A percentile compares a stretch with the other conserved stretches of the same genome.
These are phyloP conservation scores for Macaca nemestrina DNA, from an alignment of 2,113 vertebrate species.

Conservation along the genomic window DNA sequence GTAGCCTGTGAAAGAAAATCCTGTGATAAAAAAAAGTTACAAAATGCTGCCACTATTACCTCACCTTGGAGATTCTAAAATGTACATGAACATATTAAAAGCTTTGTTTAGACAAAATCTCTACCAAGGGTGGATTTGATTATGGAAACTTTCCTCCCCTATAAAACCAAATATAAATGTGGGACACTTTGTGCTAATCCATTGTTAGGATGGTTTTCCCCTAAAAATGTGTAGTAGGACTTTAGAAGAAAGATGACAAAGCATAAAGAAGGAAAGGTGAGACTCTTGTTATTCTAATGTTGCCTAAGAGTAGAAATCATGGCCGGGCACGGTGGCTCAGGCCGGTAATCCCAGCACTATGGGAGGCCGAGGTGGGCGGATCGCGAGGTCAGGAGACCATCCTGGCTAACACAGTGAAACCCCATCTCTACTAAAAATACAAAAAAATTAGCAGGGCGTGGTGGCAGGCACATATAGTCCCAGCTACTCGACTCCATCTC, in stretches of 20 bases:
- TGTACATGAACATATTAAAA: not conserved
- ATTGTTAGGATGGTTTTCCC: not conserved
- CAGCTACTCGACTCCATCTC: too few species aligned
- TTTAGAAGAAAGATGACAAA: not conserved
- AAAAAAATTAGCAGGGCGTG: too few species aligned
- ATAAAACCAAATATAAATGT: not conserved
- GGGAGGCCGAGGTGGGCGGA: too few species aligned
- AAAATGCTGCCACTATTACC: not conserved
- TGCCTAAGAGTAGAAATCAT: not conserved
- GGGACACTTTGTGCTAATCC: not conserved
- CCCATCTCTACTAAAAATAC: too few species aligned
- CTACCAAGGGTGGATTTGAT: not conserved
- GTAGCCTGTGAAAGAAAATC: not conserved
- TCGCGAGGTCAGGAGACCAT: too few species aligned
- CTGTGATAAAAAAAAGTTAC: not conserved
- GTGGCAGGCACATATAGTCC: too few species aligned
- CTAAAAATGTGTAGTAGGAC: not conserved
- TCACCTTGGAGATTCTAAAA: not conserved
- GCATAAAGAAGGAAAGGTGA: not conserved
- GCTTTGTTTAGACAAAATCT: not conserved
- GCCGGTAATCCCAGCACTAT: too few species aligned
- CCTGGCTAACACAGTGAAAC: too few species aligned
- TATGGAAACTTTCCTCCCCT: fast-evolving
- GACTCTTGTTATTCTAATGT: not conserved
- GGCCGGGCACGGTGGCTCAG: too few species aligned